Evolutionary conservation across 2,113 vertebrate genomes (phyloP), one percentile per base, ranked within the genome.

Genomic region (Campylorhamphus procurvoides): DNA sequence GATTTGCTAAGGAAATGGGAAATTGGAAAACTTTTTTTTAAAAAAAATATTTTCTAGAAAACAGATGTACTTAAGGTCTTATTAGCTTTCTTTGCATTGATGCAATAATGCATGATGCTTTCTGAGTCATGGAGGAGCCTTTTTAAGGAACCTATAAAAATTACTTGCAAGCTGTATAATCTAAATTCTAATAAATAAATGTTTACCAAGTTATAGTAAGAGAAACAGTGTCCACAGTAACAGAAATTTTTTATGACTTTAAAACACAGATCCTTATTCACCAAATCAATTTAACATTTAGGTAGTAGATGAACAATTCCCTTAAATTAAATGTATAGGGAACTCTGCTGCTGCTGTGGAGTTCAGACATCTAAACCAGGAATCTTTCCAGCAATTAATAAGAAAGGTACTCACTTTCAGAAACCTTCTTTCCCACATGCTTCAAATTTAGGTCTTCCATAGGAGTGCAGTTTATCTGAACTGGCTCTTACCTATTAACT

Each of bases 1-100:
- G 12, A 56, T 87, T 97, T 90, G 74, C 63, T 74, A 75, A 88
- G 83, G 88, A 95, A 96, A 95, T 55, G 44, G 46, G 78, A 76
- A 92, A 71, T 19, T 58, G 64, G 89, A 95, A 86, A 23, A 47
- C 33, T 22, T 17, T 74, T n/a, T 49, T 72, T 8, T 6, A 37
- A 5, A 20, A 29, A 42, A 42, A 42, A 15, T 67, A 22, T 67
- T 86, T 94, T 94, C 89, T 83, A 68, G 69, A 79, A 94, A 89
- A 94, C 91, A 92, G 89, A 92, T 94, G 92, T 89, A 92, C 24
- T 77, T 78, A 82, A 80, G 25, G 18, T 88, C 52, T 84, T 84
- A 80, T 14, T 76, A 78, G 53, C 19, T 84, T 62, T 67, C 72
- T 89, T 88, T 89, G 44, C 52, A 68, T 75, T 93, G 64, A 84